Percentiles rank a stretch among this genome's conserved stretches.
These are phyloP conservation scores for Pteropus alecto DNA, from an alignment of 2,113 vertebrate genomes.

Conservation along the genomic window DNA sequence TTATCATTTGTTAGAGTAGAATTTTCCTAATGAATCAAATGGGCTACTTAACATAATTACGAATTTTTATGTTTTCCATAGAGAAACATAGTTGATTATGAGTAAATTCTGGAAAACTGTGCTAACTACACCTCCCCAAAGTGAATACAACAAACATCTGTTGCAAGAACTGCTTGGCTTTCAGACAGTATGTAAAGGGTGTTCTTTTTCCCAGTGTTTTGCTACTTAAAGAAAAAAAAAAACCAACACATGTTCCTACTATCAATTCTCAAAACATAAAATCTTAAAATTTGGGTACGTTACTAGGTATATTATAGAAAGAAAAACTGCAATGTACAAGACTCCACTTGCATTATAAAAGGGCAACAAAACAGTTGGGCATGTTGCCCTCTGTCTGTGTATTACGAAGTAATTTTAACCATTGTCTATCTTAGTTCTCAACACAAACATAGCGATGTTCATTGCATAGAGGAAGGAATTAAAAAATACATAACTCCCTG, in stretches of 20 bases:
- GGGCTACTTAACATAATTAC: not conserved
- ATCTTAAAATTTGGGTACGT: slow-evolving; percentile 9
- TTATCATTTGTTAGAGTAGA: slow-evolving; percentile 51
- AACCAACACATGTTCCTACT: not conserved
- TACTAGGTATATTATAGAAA: slow-evolving; percentile 51
- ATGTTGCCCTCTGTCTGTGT: slow-evolving; percentile 32
- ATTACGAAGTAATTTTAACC: not conserved
- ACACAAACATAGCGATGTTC: not conserved
- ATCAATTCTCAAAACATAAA: slow-evolving; percentile 24
- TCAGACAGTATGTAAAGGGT: slow-evolving; percentile 70
- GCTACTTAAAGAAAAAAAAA: not conserved
- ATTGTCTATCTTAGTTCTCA: slow-evolving; percentile 11
- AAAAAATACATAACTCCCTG: not conserved
- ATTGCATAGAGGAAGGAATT: not conserved
- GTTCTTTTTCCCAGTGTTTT: slow-evolving; percentile 32
- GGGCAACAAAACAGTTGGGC: slow-evolving; percentile 27
- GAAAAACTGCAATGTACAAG: slow-evolving; percentile 39
- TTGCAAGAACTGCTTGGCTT: slow-evolving; percentile 77
- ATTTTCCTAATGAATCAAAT: slow-evolving; percentile 26
- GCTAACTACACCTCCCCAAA: slow-evolving; percentile 70
- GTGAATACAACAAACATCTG: slow-evolving; percentile 81
- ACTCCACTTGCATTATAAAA: slow-evolving; percentile 50
- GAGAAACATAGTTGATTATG: slow-evolving; percentile 51
- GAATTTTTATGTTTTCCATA: slow-evolving; percentile 56
- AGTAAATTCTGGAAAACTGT: slow-evolving; percentile 73